Conservation (phyloP, 2,888 invertebrate genomes). For the Ceramica pisi region DNA sequence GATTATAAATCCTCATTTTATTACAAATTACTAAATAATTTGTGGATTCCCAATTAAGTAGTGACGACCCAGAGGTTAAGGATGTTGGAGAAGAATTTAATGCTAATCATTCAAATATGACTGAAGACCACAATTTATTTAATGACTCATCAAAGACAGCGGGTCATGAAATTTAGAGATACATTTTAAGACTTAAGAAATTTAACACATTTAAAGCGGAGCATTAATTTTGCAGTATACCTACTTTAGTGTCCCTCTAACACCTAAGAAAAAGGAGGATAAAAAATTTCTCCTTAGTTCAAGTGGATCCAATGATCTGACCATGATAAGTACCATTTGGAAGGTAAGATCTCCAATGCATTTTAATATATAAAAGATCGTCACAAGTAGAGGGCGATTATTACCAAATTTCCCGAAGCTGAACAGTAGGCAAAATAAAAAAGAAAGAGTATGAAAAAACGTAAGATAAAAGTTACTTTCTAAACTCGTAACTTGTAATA, state of each 20-base stretch:
- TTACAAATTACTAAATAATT: conserved; percentile 36
- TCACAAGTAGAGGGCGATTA: neutral
- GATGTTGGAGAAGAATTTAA: conserved; percentile 4
- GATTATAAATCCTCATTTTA: conserved; percentile 23
- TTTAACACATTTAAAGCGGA: neutral
- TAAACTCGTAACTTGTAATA: conserved; percentile 45
- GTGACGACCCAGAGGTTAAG: conserved; percentile 45
- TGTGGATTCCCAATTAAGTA: neutral
- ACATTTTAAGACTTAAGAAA: neutral
- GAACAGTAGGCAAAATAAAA: neutral
- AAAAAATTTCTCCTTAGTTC: neutral
- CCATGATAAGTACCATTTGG: neutral
- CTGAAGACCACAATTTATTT: neutral
- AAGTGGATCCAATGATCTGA: neutral
- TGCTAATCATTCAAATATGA: neutral
- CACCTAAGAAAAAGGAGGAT: neutral
- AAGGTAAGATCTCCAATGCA: neutral
- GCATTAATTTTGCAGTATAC: neutral
- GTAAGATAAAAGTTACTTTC: neutral
- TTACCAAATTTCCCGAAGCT: neutral
- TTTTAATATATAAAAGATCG: no score
- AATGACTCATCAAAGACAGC: neutral
- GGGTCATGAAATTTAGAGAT: neutral
- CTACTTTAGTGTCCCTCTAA: neutral
- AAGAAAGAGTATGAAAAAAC: neutral